A percentile compares a stretch with the other conserved stretches of the same genome.
These are phyloP conservation scores for Neopelma chrysocephalum DNA, from an alignment of 2,797 vertebrate genomes.

Conservation along the genomic window DNA sequence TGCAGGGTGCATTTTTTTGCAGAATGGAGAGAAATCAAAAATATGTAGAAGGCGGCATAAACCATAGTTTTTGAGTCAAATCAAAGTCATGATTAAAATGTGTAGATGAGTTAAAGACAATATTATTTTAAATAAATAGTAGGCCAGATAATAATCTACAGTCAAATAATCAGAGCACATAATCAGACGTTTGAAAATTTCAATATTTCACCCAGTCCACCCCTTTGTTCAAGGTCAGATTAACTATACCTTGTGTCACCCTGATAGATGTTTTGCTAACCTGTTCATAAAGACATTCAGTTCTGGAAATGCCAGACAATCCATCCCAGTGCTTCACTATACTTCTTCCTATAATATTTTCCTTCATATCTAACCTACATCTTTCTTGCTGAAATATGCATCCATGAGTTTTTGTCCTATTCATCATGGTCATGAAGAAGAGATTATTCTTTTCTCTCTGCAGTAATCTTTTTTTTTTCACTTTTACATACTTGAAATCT, in stretches of 20 bases:
- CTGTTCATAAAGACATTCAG: not conserved
- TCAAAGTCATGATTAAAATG: not conserved
- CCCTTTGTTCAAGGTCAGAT: not conserved
- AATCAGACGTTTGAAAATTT: conserved; percentile 5
- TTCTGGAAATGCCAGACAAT: not conserved
- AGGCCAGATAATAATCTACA: not conserved
- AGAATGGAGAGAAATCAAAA: not conserved
- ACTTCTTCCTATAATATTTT: not conserved
- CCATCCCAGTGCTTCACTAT: not conserved
- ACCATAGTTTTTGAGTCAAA: not conserved
- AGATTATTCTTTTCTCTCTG: conserved; percentile 13
- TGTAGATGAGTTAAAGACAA: not conserved
- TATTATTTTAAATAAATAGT: not conserved
- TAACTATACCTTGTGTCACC: not conserved
- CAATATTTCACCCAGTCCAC: not conserved
- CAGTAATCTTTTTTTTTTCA: not conserved
- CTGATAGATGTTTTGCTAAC: conserved; percentile 6
- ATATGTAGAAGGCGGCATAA: not conserved
- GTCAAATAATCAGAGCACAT: not conserved
- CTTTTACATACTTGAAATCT: conserved; percentile 22
- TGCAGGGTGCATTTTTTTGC: not conserved
- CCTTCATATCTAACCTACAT: conserved; percentile 15
- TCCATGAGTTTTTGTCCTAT: not conserved
- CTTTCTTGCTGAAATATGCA: conserved; percentile 31
- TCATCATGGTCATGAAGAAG: not conserved